Base-by-base conservation (phyloP, 2,113 vertebrate species). In the Ondatra zibethicus region DNA sequence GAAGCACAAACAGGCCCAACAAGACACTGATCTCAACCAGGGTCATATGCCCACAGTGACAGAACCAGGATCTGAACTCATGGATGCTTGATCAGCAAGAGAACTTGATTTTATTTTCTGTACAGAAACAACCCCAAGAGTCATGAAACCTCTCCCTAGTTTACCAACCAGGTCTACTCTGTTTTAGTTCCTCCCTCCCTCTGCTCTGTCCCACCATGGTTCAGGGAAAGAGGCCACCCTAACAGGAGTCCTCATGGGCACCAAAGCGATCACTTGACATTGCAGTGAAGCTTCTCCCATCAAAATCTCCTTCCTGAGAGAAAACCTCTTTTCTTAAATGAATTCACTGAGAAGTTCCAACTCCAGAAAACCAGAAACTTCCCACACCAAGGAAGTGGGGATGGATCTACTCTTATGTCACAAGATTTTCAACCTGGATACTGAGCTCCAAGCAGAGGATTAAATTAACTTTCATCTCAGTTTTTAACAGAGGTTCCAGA, bases 271-370 rank as follows among this genome's bases (percentile, higher is more conserved):
- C 86, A 89, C 88, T 86, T 80, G 86, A 95, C 95, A 94, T 86
- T 72, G 33, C 61, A 89, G 82, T 90, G 52, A 52, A 36, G 16
- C 17, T 36, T 80, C 29, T 36, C 31, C 77, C 77, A 36, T 19
- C 47, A 39, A 39, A 95, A 42, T 36, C 36, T 50, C 58, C 17
- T 97, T 96, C 78, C 58, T 77, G 75, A 97, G 90, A 96, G 84
- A 95, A 96, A 92, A 92, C 73, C 29, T 39, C 68, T 29, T 11
- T 84, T 87, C 29, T 52, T 96, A 93, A 98, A 91, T 89, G 65
- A 97, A 94, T 96, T 93, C 94, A 77, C 70, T 47, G 1, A 61
- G 63, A 75, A 70, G 82, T 95, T 96, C 96, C 58, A 97, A 29
- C 81, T 91, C 63, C 68, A 95, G 89, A 95, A 72, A 92, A 92